These are phyloP conservation scores for Schizothorax lantsangensis DNA, from an alignment of 2,797 vertebrate species.

Conservation along the genomic window DNA sequence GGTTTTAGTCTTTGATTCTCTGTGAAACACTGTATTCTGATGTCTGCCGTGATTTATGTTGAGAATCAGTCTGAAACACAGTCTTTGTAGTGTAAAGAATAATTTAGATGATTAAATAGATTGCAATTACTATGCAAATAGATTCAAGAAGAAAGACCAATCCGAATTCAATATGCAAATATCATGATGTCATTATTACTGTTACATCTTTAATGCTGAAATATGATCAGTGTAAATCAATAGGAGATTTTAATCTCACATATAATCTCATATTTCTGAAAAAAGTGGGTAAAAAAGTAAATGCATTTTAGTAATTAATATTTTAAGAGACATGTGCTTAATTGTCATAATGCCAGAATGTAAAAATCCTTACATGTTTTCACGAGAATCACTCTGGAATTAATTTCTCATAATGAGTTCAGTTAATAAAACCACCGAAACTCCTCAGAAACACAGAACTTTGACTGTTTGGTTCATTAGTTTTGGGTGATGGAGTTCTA, in stretches of 20 bases:
- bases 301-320: not conserved
- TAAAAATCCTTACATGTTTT: not conserved
- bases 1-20: not conserved
- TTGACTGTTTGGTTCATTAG: constrained; percentile 1
- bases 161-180: not conserved
- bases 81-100: not conserved
- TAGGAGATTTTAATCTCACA: not conserved
- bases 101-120: not conserved
- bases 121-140: not conserved
- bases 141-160: not conserved
- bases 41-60: not conserved
- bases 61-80: not conserved
- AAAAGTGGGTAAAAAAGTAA: not conserved
- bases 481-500: not conserved
- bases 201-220: not conserved
- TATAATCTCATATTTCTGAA: not conserved
- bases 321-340: not conserved
- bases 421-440: not conserved
- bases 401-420: not conserved
- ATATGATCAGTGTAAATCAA: not conserved
- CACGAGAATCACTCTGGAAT: not conserved
- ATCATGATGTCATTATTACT: not conserved
- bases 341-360: not conserved
- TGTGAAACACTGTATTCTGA: not conserved
- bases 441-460: not conserved